phyloP scores from a whole-genome alignment of 2,888 invertebrate genomes.

The Polia nebulosa region DNA sequence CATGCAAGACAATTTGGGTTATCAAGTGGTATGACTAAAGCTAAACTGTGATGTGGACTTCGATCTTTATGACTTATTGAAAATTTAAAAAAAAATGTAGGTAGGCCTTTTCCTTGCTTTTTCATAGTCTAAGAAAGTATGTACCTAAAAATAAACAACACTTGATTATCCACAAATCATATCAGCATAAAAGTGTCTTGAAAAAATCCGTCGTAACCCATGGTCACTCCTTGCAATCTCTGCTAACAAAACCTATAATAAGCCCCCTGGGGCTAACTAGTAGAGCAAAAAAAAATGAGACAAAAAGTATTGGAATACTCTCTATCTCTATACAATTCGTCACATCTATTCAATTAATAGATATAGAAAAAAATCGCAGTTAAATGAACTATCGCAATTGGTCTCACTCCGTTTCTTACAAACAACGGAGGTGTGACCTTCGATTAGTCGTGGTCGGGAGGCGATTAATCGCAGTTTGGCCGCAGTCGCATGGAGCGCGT shows the following conservation, averaged over 20 bases:
- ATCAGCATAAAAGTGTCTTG: background rate
- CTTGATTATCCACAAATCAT: too few relatives aligned
- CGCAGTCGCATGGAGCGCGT: constrained; percentile 52
- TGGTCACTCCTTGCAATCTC: background rate
- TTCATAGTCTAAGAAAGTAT: too few relatives aligned
- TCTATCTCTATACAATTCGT: constrained; percentile 25
- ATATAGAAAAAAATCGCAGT: constrained; percentile 11
- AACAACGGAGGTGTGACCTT: constrained; percentile 63
- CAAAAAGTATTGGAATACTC: constrained; percentile 10
- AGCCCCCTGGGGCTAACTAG: background rate
- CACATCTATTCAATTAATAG: constrained; percentile 42
- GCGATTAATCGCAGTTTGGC: constrained; percentile 50
- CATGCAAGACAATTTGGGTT: too few relatives aligned
- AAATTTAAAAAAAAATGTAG: too few relatives aligned
- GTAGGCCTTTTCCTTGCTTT: too few relatives aligned
- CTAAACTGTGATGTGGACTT: too few relatives aligned
- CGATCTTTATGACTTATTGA: too few relatives aligned
- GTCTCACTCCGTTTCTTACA: constrained; percentile 63
- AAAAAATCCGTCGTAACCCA: background rate
- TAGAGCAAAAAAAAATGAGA: too few relatives aligned
- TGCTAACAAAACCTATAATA: background rate
- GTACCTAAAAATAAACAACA: too few relatives aligned
- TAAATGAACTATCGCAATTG: constrained; percentile 54
- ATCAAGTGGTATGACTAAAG: too few relatives aligned
- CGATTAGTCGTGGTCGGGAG: constrained; percentile 57